Evolutionary conservation across 2,888 invertebrate genomes (phyloP), one percentile per base, ranked within the genome.

Genomic region (Lasioglossum malachurum): DNA sequence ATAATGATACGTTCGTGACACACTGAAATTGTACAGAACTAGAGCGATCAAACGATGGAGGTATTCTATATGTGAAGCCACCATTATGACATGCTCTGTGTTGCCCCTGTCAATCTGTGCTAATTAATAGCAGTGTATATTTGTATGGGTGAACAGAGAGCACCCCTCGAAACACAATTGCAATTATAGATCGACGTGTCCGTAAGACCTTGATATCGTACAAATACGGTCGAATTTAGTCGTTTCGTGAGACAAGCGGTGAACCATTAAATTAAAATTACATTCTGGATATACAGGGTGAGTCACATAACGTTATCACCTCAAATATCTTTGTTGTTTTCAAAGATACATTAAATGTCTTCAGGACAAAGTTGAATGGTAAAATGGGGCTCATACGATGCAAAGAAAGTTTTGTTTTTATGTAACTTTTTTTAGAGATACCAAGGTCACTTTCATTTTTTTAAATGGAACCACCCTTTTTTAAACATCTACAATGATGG

Each of bases 71-170:
- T 74, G 12, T 49, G 73, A 49, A 31, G 46, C 27, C 49, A 19
- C 44, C 38, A n/a, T 69, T 69, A 69, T 49, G 23, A 4, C 49
- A 10, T 31, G 35, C 49, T 74, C 64, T 31, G 76, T 76, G 46
- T 46, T 44, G 7, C 23, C 27, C 46, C 19, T 35, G 31, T 44
- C 46, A 41, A 76, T 64, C 64, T 46, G 31, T n/a, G 64, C 64
- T 76, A 76, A 76, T 76, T 76, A 76, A 76, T 64, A 46, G 64
- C 8, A 46, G 31, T 44, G 44, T 76, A 44, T 76, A 31, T 60
- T 76, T 44, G 64, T 27, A 23, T 16, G 19, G 19, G 0, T 38
- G 53, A n/a, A 57, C n/a, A 35, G 53, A 69, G 69, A 35, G 12
- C 38, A 41, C 0, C 41, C n/a, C 69, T 3, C 69, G 38, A n/a